Evolutionary conservation across 2,797 vertebrate species (phyloP), one percentile per base, ranked within the genome.

Genomic region (Acomys russatus): DNA sequence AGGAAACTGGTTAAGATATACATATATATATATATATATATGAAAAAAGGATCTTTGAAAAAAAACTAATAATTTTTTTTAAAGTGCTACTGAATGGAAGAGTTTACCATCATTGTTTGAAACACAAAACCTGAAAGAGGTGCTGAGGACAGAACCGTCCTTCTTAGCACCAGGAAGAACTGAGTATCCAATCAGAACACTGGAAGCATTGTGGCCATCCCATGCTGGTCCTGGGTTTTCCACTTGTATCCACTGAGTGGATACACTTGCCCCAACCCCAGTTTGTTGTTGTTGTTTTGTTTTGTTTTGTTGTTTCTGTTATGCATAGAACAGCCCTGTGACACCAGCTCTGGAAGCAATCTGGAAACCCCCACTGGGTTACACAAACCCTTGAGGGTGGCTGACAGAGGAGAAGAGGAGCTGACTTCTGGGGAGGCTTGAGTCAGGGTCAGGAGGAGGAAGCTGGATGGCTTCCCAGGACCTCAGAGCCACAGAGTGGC

Each of bases 391-490:
- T 33, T 0, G 51, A 83, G 82, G 64, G 90, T 0, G 0, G 68
- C 76, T 68, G 76, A 77, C 1, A 87, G 77, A 54, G 12, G 82
- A 78, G 49, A 91, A 79, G 0, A 15, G 9, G 20, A 30, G 76
- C 28, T 73, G 74, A 83, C 49, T 44, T 84, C 76, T 51, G 64
- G 70, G 61, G 95, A 96, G 66, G 64, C 30, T 82, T 94, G 71
- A 95, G 84, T 94, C 91, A 96, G 77, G 83, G 91, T 95, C 92
- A 84, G 91, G 78, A 92, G 87, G 84, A 94, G 87, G 85, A 94
- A 95, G 79, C 76, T 79, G 93, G 91, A 74, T 1, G 0, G 49
- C 5, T 89, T 94, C 92, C 94, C 68, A 30, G 54, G 8, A 77
- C 78, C 93, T 96, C 56, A 25, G 89, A 92, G 44, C 79, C 66